Percentiles rank a stretch among this genome's conserved stretches.
phyloP scores from a whole-genome alignment of 1,140 invertebrate genomes.

The Cotesia chilonis region DNA sequence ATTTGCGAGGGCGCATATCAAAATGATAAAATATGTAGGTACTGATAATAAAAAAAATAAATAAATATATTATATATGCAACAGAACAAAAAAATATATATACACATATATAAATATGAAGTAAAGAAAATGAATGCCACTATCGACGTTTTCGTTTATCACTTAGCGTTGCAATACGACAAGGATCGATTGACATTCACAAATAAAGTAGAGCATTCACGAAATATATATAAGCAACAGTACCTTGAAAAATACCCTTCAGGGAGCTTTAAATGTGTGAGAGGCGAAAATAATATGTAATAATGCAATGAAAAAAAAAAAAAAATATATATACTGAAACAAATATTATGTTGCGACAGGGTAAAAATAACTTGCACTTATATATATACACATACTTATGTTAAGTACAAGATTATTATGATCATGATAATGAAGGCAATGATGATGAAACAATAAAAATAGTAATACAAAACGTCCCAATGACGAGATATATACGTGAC shows the following conservation, averaged over 20 bases:
- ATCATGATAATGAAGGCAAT: constrained; percentile 24
- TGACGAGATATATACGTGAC: constrained; percentile 56
- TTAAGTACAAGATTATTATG: background rate
- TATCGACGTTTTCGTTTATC: constrained; percentile 32
- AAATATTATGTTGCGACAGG: too few relatives aligned
- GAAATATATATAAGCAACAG: constrained; percentile 16
- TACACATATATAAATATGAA: background rate
- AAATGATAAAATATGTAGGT: background rate
- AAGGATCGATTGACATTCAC: constrained; percentile 23
- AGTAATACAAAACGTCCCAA: constrained; percentile 61
- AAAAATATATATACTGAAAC: background rate
- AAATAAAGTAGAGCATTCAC: constrained; percentile 13
- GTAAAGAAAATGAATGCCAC: constrained; percentile 12
- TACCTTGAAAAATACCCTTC: constrained; percentile 17
- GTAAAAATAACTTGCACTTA: too few relatives aligned
- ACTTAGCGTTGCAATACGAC: constrained; percentile 12
- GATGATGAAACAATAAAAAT: constrained; percentile 46
- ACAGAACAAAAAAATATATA: constrained; percentile 11
- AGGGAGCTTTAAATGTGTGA: constrained; percentile 5
- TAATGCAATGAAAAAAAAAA: constrained; percentile 22
- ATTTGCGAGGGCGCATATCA: too few relatives aligned
- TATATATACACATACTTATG: too few relatives aligned
- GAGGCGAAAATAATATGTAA: background rate
- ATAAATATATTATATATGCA: too few relatives aligned
- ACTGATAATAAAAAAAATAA: background rate